Conservation (phyloP, 2,797 vertebrate genomes). For the Paguma larvata region DNA sequence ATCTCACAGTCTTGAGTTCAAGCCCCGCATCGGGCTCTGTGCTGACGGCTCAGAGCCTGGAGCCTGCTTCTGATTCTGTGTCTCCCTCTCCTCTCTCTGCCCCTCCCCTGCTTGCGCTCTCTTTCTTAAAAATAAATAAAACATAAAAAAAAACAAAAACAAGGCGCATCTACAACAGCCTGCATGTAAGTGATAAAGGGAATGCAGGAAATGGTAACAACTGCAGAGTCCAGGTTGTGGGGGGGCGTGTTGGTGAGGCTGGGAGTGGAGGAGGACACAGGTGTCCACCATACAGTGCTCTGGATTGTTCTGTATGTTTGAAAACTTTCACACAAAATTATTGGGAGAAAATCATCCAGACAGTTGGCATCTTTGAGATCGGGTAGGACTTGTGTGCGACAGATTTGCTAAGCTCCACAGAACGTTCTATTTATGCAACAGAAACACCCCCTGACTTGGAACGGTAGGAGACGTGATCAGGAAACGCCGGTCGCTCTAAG, state of each 20-base stretch:
- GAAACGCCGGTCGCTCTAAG: neutral
- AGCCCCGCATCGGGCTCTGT: too few species aligned
- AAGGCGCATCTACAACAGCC: neutral
- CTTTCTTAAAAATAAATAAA: too few species aligned
- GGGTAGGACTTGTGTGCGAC: neutral
- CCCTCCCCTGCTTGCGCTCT: too few species aligned
- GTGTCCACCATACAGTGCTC: rapidly evolving
- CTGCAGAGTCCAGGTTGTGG: rapidly evolving
- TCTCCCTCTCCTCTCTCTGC: too few species aligned
- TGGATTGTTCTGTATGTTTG: neutral
- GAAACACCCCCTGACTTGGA: neutral
- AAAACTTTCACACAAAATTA: neutral
- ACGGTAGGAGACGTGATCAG: neutral
- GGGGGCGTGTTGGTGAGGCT: neutral
- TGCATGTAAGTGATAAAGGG: neutral
- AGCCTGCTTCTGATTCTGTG: too few species aligned
- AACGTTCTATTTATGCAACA: neutral
- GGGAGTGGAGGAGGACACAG: neutral
- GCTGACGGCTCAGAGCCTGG: too few species aligned
- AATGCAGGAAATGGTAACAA: neutral
- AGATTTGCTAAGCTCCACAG: neutral
- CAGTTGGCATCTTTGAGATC: neutral
- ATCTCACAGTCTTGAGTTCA: too few species aligned
- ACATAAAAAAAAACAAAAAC: neutral
- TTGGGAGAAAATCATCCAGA: neutral